Base-by-base conservation (phyloP, 2,888 invertebrate genomes). In the Pseudanteris insignis region DNA sequence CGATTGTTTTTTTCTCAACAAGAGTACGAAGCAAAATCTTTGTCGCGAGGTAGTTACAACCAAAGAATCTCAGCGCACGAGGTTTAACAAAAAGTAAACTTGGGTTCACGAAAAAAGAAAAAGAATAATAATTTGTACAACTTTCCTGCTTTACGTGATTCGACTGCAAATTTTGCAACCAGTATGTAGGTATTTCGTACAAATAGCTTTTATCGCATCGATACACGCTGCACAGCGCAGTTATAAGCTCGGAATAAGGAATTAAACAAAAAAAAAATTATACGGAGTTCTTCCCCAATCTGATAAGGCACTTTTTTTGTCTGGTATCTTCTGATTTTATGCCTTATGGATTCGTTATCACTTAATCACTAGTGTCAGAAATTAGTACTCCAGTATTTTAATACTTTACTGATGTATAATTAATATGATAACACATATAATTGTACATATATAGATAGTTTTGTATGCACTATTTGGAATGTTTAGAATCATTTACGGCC, bases 121-220 rank as follows among this genome's bases (percentile, higher is more conserved):
- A 58, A 44, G 54, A 58, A 63, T 58, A 50, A 63, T 54, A 44
- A 54, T 55, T 63, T 44, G 63, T 64, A 68, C 70, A 70, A 70
- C 64, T 61, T 63, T 57, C 59, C 60, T 32, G 59, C 58, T 64
- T 66, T 66, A 71, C 71, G 71, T 71, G 71, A 55, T 53, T 28
- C 43, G 69, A 66, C 64, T 69, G 21, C 30, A 21, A 54, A 60
- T 37, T 38, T 38, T 38, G 55, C 30, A 50, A 46, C 13, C 50
- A 32, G 36, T 24, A 28, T 50, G 37, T 51, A 55, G 46, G 34
- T 47, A 47, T 63, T 41, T 18, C 32, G 54, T 32, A 48, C 38
- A 64, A 67, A 65, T 63, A 64, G 53, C 47, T 43, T 65, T 67
- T 65, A 44, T 46, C 44, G 37, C 54, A 34, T 18, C 38, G 36